Evolutionary conservation across 2,888 invertebrate species (phyloP).

Genomic region (Seira musarum): DNA sequence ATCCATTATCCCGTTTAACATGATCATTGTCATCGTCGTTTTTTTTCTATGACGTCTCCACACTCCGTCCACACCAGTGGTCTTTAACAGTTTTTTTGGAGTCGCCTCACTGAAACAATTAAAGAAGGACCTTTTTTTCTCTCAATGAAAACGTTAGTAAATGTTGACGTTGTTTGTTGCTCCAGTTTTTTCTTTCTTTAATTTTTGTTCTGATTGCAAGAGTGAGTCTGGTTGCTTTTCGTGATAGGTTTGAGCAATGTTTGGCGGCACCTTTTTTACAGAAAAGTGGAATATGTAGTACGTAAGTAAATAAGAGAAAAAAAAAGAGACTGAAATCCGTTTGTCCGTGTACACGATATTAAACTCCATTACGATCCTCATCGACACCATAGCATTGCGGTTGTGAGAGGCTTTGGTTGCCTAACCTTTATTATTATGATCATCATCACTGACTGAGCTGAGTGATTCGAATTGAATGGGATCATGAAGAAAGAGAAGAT

Average conservation of each 20-base stretch:
- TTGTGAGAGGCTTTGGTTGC: neutral
- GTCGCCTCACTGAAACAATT: slow-evolving; percentile 15
- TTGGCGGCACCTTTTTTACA: slow-evolving; percentile 10
- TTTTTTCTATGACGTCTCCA: slow-evolving; percentile 7
- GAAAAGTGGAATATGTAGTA: slow-evolving; percentile 10
- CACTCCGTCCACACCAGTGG: neutral
- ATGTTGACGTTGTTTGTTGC: too few species aligned
- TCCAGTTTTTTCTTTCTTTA: too few species aligned
- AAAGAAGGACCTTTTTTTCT: slow-evolving; percentile 7
- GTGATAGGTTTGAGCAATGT: neutral
- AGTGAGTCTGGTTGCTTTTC: slow-evolving; percentile 7
- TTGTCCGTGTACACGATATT: neutral
- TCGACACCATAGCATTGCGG: neutral
- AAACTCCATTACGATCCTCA: neutral
- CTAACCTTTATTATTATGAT: slow-evolving; percentile 11
- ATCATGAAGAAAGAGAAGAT: neutral
- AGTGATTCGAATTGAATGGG: neutral
- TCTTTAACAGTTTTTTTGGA: neutral
- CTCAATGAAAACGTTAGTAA: slow-evolving; percentile 11
- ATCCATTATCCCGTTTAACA: slow-evolving; percentile 41
- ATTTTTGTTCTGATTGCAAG: too few species aligned
- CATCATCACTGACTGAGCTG: neutral
- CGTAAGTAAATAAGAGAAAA: neutral
- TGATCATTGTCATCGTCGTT: slow-evolving; percentile 20
- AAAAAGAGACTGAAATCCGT: neutral